These are phyloP conservation scores for Muschampia staudingeri DNA, from an alignment of 2,888 invertebrate genomes.

Conservation along the genomic window DNA sequence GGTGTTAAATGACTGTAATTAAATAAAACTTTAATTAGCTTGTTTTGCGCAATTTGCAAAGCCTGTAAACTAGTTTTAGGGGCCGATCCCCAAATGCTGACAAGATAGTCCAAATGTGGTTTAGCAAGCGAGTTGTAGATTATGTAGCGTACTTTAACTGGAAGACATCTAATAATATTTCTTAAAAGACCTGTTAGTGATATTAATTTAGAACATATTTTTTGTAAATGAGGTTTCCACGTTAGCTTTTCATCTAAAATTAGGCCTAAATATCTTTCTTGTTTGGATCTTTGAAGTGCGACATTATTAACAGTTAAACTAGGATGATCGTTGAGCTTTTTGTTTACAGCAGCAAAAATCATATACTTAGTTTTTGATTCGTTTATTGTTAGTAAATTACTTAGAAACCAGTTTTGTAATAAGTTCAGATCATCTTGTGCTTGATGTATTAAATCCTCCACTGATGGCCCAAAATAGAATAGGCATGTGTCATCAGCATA, in stretches of 20 bases:
- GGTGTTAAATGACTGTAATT: background rate
- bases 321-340: constrained; percentile 20
- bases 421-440: background rate
- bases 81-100: background rate
- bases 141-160: constrained; percentile 4
- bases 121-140: constrained; percentile 2
- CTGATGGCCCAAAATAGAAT: constrained; percentile 36
- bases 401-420: background rate
- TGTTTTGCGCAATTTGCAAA: constrained; percentile 9
- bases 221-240: constrained; percentile 49
- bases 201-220: constrained; percentile 33
- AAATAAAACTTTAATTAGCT: background rate
- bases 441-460: constrained; percentile 19
- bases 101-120: background rate
- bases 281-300: background rate
- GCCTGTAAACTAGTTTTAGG: background rate
- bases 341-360: constrained; percentile 42
- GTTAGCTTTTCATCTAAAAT: constrained; percentile 36
- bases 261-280: constrained; percentile 49
- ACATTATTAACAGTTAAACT: constrained; percentile 37
- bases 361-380: constrained; percentile 43
- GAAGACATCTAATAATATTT: constrained; percentile 37
- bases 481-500: constrained; percentile 47
- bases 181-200: constrained; percentile 39
- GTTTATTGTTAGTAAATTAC: background rate